Evolutionary conservation across 2,113 vertebrate genomes (phyloP), one percentile per base, ranked within the genome.

Genomic region (Leptobrachium leishanense): DNA sequence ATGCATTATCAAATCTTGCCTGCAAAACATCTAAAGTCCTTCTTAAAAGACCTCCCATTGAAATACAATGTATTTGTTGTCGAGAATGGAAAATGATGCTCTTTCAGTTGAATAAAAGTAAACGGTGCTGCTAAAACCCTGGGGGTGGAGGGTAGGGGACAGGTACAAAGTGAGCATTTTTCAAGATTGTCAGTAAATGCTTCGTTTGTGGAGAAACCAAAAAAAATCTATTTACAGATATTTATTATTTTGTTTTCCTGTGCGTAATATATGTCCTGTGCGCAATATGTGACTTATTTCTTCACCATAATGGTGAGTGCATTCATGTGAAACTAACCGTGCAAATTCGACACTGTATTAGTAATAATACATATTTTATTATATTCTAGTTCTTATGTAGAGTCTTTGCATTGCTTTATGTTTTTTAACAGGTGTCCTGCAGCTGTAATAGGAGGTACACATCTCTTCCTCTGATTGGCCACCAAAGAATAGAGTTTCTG

Each of bases 1-100:
- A 50, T 59, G 46, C 12, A 2, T 77, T 69, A 62, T 76, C 75
- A 53, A 57, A 43, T 55, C 65, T 57, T 68, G 2, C 5, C 75
- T 43, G 4, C 0, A 31, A 62, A 77, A 54, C 50, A 44, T 20
- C 5, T 43, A 59, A 31, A 31, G 20, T 31, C 0, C 20, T 31
- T 43, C 50, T 67, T 68, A 76, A 68, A 76, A 42, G 65, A 55
- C 65, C 43, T 55, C 8, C 39, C 43, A 68, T 57, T 76, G 13
- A 53, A 31, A 31, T 31, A 31, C 20, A 31, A 7, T 54, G 43
- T 59, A 74, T 62, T 10, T 76, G 31, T 66, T 76, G 63, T 31
- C 20, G 20, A 31, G 15, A 4, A 76, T 54, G 41, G 40, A 50
- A 59, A 39, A 15, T 68, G 9, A 13, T 31, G 20, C 20, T 31